Base-by-base conservation (phyloP, 2,113 vertebrate species). In the Cephalopterus ornatus region DNA sequence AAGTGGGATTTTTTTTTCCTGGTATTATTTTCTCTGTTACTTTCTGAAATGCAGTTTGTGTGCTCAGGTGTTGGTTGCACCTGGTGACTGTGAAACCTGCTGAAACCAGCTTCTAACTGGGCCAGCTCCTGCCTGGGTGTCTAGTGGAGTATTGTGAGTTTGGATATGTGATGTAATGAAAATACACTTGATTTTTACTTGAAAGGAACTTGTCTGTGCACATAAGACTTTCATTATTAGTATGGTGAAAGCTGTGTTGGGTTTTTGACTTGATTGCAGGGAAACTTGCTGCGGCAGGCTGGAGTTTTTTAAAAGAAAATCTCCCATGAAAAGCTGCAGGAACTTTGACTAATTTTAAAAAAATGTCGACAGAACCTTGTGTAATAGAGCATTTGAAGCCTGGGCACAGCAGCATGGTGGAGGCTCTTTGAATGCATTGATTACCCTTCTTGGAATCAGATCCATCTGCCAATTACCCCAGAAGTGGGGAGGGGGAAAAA, bases 401-500 rank as follows among this genome's bases (percentile, higher is more conserved):
- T 55, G 23, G 70, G 91, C 42, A 61, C 61, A 52, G 58, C 89
- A 85, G 74, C 49, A 49, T 79, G 84, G 84, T 44, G 47, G 85
- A 56, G 85, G 52, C 62, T 75, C 55, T 75, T 78, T 95, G 89
- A 94, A 56, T 89, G 52, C 77, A 84, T 88, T 85, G 91, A 87
- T 95, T 95, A 67, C 74, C 73, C 63, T 65, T 81, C 91, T 85
- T 76, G 94, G 93, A 94, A 95, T 96, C 11, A 2, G 84, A 91
- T 89, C 96, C 94, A 92, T 95, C 93, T 97, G 94, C 82, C 77
- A 92, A 63, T 93, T 96, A 92, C 59, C 11, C 50, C 16, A 37
- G 32, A 75, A 74, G 22, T 21, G 37, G 37, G 70, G 73, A 37
- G 46, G 50, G 46, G 70, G 21, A 6, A 22, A 49, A 89, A 56